A percentile compares a stretch with the other conserved stretches of the same genome.
phyloP scores from a whole-genome alignment of 2,888 invertebrate species.

The Drosophila leonis region DNA sequence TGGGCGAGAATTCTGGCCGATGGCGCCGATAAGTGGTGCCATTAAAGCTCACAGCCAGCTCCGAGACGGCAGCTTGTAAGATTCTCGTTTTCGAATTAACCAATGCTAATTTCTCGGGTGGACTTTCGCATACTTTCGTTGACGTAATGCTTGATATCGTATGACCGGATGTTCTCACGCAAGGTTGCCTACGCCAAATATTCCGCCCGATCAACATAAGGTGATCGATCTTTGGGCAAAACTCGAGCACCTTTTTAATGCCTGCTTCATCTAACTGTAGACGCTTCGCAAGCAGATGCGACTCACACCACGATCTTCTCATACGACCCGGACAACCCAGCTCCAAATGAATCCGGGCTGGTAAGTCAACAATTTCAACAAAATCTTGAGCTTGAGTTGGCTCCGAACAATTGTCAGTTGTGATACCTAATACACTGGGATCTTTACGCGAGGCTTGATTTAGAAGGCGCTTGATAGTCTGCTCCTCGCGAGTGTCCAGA shows the following conservation, averaged over 20 bases:
- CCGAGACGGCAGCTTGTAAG: background rate
- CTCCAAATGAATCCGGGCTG: conserved; percentile 35
- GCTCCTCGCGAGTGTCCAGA: conserved; percentile 54
- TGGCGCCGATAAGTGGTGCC: conserved; percentile 39
- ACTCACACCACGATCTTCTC: conserved; percentile 51
- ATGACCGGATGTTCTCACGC: conserved; percentile 13
- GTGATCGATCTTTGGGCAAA: conserved; percentile 54
- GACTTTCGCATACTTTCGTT: background rate
- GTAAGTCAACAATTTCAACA: conserved; percentile 60
- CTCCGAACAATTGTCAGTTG: background rate
- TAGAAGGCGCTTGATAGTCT: conserved; percentile 55
- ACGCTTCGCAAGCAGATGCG: conserved; percentile 40
- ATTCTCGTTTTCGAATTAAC: background rate
- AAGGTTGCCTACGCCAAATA: background rate
- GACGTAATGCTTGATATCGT: conserved; percentile 17
- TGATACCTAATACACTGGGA: background rate
- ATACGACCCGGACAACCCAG: conserved; percentile 22
- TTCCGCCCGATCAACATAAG: conserved; percentile 61
- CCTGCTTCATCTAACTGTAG: conserved; percentile 36
- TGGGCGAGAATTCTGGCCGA: conserved; percentile 53
- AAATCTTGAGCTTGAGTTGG: background rate
- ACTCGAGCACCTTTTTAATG: conserved; percentile 53
- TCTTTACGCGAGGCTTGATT: conserved; percentile 35
- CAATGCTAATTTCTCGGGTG: accelerated
- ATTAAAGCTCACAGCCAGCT: conserved; percentile 50